phyloP scores from a whole-genome alignment of 92 coral and sea anemone species.

The Porites lobata region DNA sequence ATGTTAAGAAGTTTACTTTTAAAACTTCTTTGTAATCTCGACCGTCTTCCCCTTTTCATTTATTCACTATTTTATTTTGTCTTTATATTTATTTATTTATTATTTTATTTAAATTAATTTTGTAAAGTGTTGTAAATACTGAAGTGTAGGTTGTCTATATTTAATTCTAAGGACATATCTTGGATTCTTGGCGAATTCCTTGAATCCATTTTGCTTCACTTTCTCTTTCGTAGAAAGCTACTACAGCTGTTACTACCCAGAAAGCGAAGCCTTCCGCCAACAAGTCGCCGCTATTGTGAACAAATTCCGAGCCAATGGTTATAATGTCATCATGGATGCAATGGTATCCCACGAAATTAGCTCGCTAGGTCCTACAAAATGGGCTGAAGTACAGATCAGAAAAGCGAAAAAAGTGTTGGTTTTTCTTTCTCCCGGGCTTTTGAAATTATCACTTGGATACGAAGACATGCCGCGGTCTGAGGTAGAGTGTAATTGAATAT shows the following conservation, averaged over 20 bases:
- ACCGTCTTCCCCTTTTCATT: too few species aligned
- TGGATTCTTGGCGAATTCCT: too few species aligned
- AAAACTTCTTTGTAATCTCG: too few species aligned
- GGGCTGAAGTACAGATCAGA: slow-evolving; percentile 51
- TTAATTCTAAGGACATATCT: too few species aligned
- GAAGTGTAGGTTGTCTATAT: too few species aligned
- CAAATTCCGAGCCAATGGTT: slow-evolving; percentile 31
- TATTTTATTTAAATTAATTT: too few species aligned
- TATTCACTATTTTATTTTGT: too few species aligned
- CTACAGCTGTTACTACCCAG: slow-evolving; percentile 55
- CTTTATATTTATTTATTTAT: too few species aligned
- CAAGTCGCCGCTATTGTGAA: slow-evolving; percentile 50
- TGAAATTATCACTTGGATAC: slow-evolving; percentile 12
- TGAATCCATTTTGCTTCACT: background rate
- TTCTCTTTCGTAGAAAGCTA: slow-evolving; percentile 5
- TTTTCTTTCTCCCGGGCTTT: slow-evolving; percentile 36
- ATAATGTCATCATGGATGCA: slow-evolving; percentile 51
- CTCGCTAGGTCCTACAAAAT: slow-evolving; percentile 40
- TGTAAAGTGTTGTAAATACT: too few species aligned
- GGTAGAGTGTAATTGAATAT: background rate
- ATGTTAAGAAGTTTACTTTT: too few species aligned
- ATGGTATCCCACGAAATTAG: slow-evolving; percentile 50
- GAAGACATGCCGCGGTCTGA: slow-evolving; percentile 7
- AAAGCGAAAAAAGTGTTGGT: slow-evolving; percentile 44
- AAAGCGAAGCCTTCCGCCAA: slow-evolving; percentile 28